Percentiles rank a stretch among this genome's conserved stretches.
These are phyloP conservation scores for Neuroterus valhalla DNA, from an alignment of 1,140 invertebrate genomes.

Conservation along the genomic window DNA sequence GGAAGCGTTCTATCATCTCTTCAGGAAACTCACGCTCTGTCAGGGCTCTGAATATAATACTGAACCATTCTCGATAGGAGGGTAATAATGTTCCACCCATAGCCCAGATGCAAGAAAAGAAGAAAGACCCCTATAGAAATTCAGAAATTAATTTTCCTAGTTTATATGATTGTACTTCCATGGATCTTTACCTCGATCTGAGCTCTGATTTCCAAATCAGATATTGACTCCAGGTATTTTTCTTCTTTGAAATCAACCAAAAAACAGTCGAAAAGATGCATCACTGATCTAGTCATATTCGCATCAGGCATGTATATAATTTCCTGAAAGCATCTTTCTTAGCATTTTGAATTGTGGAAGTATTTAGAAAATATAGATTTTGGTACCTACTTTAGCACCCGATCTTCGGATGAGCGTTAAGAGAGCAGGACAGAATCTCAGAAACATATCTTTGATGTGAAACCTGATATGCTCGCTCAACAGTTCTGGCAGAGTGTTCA, in stretches of 20 bases:
- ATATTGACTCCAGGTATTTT: constrained; percentile 81
- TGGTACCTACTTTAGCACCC: constrained; percentile 76
- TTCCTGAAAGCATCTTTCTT: constrained; percentile 77
- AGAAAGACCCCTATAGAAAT: constrained; percentile 85
- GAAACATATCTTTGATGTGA: constrained; percentile 82
- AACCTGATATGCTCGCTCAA: constrained; percentile 82
- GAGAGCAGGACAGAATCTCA: constrained; percentile 84
- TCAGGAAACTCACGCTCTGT: constrained; percentile 84
- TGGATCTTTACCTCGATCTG: constrained; percentile 81
- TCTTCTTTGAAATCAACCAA: constrained; percentile 92
- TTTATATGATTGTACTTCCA: not conserved
- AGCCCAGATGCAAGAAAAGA: constrained; percentile 95
- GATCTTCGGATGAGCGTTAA: constrained; percentile 83
- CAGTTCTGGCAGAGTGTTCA: constrained; percentile 84
- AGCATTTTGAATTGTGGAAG: not conserved
- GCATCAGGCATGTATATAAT: constrained; percentile 89
- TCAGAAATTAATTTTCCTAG: not conserved
- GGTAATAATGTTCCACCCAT: constrained; percentile 88
- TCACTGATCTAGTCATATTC: constrained; percentile 87
- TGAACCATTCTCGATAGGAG: constrained; percentile 86
- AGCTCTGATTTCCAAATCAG: constrained; percentile 85
- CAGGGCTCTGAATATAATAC: constrained; percentile 85
- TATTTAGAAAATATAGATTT: constrained; percentile 32
- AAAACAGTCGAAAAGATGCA: constrained; percentile 92
- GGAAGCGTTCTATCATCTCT: constrained; percentile 74